Percentiles rank a stretch among this genome's conserved stretches.
These are phyloP conservation scores for Capricornis sumatraensis DNA, from an alignment of 2,113 vertebrate genomes.

Conservation along the genomic window DNA sequence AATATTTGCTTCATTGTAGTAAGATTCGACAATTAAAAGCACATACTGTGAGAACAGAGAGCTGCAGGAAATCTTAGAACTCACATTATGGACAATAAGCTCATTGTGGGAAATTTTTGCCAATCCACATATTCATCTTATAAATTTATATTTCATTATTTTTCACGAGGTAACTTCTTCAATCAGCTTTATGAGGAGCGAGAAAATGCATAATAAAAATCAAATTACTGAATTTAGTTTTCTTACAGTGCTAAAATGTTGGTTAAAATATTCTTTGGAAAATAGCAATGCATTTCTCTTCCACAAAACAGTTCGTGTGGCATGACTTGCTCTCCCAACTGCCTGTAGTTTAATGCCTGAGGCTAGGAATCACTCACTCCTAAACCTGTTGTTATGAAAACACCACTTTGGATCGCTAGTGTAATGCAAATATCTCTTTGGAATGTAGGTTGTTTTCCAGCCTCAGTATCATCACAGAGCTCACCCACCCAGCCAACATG, in stretches of 20 bases:
- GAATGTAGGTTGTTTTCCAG: constrained; percentile 92
- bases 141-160: neutral
- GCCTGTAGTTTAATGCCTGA: neutral
- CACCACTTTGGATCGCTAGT: neutral
- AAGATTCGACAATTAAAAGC: neutral
- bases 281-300: neutral
- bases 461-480: constrained; percentile 97
- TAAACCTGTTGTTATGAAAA: neutral
- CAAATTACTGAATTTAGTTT: constrained; percentile 49
- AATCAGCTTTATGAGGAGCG: neutral
- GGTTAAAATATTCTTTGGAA: constrained; percentile 1
- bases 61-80: neutral
- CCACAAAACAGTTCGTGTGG: neutral
- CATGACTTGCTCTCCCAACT: neutral
- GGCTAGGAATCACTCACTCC: constrained; percentile 7
- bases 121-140: neutral
- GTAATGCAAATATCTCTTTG: constrained; percentile 58
- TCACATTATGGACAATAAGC: neutral
- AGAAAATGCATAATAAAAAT: constrained; percentile 29
- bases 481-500: constrained; percentile 98
- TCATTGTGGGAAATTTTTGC: neutral
- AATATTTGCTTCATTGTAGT: neutral
- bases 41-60: neutral
- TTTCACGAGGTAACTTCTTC: neutral
- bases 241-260: constrained; percentile 25